These are phyloP conservation scores for Epinephelus malabaricus DNA, from an alignment of 2,797 vertebrate species.

Conservation along the genomic window DNA sequence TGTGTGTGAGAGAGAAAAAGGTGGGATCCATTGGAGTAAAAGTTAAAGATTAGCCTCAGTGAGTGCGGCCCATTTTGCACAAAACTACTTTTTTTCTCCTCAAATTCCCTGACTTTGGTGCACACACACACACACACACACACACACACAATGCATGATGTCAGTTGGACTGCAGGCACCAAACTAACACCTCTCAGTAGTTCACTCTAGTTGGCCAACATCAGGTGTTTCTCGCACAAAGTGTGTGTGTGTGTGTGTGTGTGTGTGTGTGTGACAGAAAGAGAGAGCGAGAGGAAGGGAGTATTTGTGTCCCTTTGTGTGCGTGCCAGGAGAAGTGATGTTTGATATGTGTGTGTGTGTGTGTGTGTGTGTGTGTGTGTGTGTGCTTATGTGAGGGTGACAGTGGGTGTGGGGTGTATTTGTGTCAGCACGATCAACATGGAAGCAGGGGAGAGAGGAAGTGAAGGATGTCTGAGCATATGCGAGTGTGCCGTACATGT, in stretches of 20 bases:
- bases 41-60: conserved; percentile 51
- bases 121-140: conserved; percentile 6
- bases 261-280: conserved; percentile 1
- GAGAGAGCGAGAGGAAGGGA: conserved; percentile 11
- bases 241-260: conserved; percentile 10
- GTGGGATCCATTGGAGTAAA: conserved; percentile 13
- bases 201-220: conserved; percentile 41
- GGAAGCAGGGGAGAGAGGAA: conserved; percentile 50
- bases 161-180: conserved; percentile 42
- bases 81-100: conserved; percentile 20
- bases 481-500: conserved; percentile 15
- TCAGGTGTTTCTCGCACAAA: conserved; percentile 62
- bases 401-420: conserved; percentile 63
- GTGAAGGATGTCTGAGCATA: conserved; percentile 56
- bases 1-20: conserved; percentile 17
- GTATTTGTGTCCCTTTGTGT: conserved; percentile 60
- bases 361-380: conserved; percentile 40
- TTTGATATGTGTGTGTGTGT: conserved; percentile 54
- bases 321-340: conserved; percentile 57
- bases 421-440: conserved; percentile 62
- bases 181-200: conserved; percentile 39
- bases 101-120: conserved; percentile 18
- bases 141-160: conserved; percentile 29
- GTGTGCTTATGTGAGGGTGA: conserved; percentile 56
- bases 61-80: conserved; percentile 1